Evolutionary conservation across 2,888 invertebrate genomes (phyloP).

Genomic region (Lycaena phlaeas): DNA sequence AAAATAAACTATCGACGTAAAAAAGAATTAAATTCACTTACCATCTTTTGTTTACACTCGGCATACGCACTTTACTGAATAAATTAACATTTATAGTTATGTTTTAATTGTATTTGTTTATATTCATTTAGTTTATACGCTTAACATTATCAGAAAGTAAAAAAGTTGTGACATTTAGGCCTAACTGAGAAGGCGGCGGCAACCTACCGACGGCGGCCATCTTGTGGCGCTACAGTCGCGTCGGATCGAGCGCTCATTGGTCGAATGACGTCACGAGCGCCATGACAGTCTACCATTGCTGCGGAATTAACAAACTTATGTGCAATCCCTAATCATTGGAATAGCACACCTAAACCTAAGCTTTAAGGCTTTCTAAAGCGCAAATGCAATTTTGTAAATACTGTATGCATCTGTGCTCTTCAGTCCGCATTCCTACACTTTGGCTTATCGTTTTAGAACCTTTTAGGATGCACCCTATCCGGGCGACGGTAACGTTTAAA

Average conservation of each 20-base stretch:
- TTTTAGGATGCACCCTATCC: slow-evolving; percentile 70
- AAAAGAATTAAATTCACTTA: not conserved
- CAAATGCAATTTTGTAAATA: slow-evolving; percentile 28
- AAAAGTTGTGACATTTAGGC: slow-evolving; percentile 54
- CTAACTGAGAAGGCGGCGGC: slow-evolving; percentile 65
- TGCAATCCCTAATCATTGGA: slow-evolving; percentile 23
- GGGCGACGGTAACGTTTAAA: slow-evolving; percentile 54
- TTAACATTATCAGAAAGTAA: slow-evolving; percentile 20
- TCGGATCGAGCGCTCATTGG: slow-evolving; percentile 54
- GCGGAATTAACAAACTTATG: slow-evolving; percentile 34
- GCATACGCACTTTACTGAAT: not conserved
- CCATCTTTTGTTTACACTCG: not conserved
- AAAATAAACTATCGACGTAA: too few species aligned
- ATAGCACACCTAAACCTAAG: slow-evolving; percentile 27
- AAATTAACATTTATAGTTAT: not conserved
- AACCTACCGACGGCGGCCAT: slow-evolving; percentile 61
- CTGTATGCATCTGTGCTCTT: slow-evolving; percentile 51
- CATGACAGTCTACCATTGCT: slow-evolving; percentile 66
- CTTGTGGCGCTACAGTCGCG: slow-evolving; percentile 68
- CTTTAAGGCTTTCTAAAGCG: slow-evolving; percentile 23
- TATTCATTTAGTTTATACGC: slow-evolving; percentile 12
- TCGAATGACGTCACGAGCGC: slow-evolving; percentile 66
- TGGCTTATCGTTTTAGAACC: slow-evolving; percentile 63
- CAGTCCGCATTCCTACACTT: slow-evolving; percentile 61
- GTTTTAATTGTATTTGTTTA: slow-evolving; percentile 10